These are phyloP conservation scores for Sternarchorhynchus goeldii DNA, from an alignment of 2,797 vertebrate genomes.

Conservation along the genomic window DNA sequence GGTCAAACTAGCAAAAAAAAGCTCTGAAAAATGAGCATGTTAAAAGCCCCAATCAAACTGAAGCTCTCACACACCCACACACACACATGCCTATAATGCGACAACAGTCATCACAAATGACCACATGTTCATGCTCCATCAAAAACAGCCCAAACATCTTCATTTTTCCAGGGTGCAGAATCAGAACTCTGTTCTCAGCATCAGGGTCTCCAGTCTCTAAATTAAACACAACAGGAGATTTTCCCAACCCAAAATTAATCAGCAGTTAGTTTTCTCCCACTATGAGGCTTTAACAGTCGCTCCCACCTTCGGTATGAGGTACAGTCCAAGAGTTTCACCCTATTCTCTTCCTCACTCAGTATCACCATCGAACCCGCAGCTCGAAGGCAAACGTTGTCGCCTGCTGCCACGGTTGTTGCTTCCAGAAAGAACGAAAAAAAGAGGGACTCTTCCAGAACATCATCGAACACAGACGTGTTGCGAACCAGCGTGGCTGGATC, in stretches of 20 bases:
- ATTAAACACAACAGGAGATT: neutral
- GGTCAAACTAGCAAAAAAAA: no score
- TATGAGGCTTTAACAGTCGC: neutral
- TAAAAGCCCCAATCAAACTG: no score
- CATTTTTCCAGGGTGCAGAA: neutral
- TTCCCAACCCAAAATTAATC: neutral
- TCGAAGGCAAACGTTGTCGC: neutral
- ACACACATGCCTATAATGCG: no score
- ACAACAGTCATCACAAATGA: no score
- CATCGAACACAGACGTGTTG: neutral
- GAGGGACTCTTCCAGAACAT: no score
- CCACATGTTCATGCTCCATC: no score
- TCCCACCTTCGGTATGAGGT: neutral
- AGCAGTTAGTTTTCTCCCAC: no score
- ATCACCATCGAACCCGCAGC: neutral
- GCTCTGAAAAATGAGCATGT: no score
- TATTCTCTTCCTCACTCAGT: neutral
- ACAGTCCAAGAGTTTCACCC: neutral
- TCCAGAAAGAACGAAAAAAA: neutral
- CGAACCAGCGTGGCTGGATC: no score
- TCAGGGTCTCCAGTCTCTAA: neutral
- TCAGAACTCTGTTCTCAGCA: neutral
- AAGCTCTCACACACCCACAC: no score
- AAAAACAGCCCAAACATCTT: neutral
- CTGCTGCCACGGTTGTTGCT: neutral